Evolutionary conservation across 2,797 vertebrate species (phyloP), one percentile per base, ranked within the genome.

Genomic region (Molossus molossus): DNA sequence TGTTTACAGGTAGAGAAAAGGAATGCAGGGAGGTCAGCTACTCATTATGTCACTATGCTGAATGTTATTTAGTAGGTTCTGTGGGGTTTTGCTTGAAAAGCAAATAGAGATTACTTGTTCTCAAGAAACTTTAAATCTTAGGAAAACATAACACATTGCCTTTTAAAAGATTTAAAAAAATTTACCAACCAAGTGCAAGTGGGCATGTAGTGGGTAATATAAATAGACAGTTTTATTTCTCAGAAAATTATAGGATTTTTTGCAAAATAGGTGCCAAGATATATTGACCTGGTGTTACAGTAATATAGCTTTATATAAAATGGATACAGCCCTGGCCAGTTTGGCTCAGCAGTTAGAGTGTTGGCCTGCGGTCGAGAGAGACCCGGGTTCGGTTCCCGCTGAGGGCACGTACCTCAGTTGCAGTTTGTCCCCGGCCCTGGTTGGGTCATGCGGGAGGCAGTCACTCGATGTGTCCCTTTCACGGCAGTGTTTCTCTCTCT

Each of bases 81-180:
- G 13, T 84, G 48, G 64, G 37, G 76, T 18, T 76, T 94, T 88
- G 21, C 89, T 94, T 95, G 64, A 88, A 94, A 90, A 83, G 23
- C 23, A 84, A 95, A 67, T 55, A 65, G 37, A 90, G 62, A 25
- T 84, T 80, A 89, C 14, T 80, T 72, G n/a, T 84, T 89, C 27
- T 88, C 18, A 45, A 87, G 53, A 94, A 84, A 90, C 8, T 87
- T 95, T 40, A 62, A 1, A 23, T 94, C 79, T 96, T 88, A 76
- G 29, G 70, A 93, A 94, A 89, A 89, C 86, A 23, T 25, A 80
- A 23, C 72, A 76, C n/a, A 83, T 62, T 58, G 33, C 21, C 81
- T 88, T 94, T 93, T 70, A 87, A 96, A 91, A 79, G 37, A 60
- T 73, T 50, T 91, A 21, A 53, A 80, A 88, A 69, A 14, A 75